These are phyloP conservation scores for Oreochromis spilurus DNA, from an alignment of 2,113 vertebrate species.

Conservation along the genomic window DNA sequence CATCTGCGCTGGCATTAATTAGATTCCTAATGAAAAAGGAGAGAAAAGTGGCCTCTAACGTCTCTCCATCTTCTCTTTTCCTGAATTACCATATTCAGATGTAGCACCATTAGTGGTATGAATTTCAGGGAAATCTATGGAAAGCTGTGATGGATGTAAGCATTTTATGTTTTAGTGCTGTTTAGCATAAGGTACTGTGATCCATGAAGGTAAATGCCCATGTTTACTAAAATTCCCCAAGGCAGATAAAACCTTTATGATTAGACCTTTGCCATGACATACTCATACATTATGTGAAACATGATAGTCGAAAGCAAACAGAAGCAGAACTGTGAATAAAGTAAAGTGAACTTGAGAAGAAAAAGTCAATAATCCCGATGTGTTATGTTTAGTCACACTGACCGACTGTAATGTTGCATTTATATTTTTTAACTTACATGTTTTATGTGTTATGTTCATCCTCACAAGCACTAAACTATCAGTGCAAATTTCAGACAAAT, in stretches of 20 bases:
- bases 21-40: constrained; percentile 53
- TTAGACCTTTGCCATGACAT: neutral
- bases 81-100: constrained; percentile 28
- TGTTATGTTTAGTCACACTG: neutral
- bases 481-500: neutral
- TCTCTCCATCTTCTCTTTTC: neutral
- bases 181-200: neutral
- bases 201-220: neutral
- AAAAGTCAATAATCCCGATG: neutral
- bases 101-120: neutral
- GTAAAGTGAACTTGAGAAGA: neutral
- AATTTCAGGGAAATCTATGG: neutral
- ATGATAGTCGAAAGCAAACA: neutral
- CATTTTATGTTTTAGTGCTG: constrained; percentile 1
- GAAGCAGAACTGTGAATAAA: neutral
- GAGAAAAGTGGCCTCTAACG: constrained; percentile 21
- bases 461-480: neutral
- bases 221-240: neutral
- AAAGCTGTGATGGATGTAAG: neutral
- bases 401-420: neutral
- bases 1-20: constrained; percentile 64
- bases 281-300: neutral
- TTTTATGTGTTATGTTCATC: neutral
- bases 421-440: neutral
- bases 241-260: neutral